Evolutionary conservation across 2,113 vertebrate genomes (phyloP).

Genomic region (Indicator maculatus): DNA sequence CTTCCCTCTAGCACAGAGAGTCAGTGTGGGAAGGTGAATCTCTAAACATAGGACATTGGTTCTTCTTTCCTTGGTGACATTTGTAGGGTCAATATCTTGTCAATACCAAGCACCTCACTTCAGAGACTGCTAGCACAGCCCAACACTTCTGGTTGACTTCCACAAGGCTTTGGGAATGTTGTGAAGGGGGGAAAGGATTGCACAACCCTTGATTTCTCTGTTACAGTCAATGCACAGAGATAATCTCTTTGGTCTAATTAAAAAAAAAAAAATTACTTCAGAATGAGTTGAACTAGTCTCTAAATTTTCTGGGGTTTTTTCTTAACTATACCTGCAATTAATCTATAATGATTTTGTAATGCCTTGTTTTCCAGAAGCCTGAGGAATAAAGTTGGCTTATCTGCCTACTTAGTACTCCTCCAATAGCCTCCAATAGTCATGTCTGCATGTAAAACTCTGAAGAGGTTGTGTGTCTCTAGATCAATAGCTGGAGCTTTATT

Average conservation of each 20-base stretch:
- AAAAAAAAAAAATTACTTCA: neutral
- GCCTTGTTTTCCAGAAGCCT: accelerated
- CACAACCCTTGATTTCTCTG: neutral
- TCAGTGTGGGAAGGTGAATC: neutral
- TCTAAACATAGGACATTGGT: neutral
- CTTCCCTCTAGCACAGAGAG: neutral
- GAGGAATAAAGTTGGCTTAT: neutral
- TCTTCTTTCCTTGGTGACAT: neutral
- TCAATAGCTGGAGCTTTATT: neutral
- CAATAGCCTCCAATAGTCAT: neutral
- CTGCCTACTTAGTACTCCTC: neutral
- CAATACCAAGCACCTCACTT: neutral
- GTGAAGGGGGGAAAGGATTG: neutral
- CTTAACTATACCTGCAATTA: neutral
- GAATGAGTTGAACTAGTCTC: neutral
- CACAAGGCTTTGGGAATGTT: neutral
- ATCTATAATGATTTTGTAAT: neutral
- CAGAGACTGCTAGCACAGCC: neutral
- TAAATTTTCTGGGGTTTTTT: neutral
- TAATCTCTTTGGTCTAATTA: no score
- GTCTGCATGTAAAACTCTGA: neutral
- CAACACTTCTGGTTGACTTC: neutral
- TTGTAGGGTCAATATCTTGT: neutral
- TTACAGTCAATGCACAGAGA: no score
- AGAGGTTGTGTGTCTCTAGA: neutral